Evolutionary conservation across 2,113 vertebrate species (phyloP).

Genomic region (Hydrochoerus hydrochaeris): DNA sequence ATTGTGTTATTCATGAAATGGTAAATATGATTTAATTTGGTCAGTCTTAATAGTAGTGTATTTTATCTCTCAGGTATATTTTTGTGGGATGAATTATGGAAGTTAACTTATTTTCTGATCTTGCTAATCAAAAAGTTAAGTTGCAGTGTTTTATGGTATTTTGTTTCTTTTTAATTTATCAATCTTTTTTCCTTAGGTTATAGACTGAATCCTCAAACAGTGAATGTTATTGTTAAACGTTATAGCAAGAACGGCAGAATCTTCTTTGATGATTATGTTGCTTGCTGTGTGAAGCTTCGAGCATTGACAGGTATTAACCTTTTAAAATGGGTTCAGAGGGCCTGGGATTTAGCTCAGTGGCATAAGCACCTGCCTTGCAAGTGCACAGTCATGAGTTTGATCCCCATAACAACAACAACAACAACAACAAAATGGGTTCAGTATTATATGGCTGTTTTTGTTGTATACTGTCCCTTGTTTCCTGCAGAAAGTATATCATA

Average conservation of each 20-base stretch:
- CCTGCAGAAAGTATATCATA: neutral
- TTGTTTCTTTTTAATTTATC: conserved; percentile 43
- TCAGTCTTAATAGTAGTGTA: conserved; percentile 1
- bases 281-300: conserved; percentile 93
- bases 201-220: conserved; percentile 89
- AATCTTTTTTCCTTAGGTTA: conserved; percentile 86
- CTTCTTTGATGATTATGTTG: conserved; percentile 95
- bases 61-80: conserved; percentile 45
- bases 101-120: conserved; percentile 18
- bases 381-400: too few relatives aligned
- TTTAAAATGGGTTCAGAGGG: neutral
- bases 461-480: conserved; percentile 9
- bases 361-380: too few relatives aligned
- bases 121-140: neutral
- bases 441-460: neutral
- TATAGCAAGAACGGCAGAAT: conserved; percentile 92
- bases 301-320: conserved; percentile 89
- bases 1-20: neutral
- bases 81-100: conserved; percentile 30
- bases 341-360: too few relatives aligned
- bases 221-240: conserved; percentile 90
- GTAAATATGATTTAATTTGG: neutral
- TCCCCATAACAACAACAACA: too few relatives aligned
- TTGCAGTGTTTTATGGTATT: neutral
- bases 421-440: neutral